Evolutionary conservation across 37 sponge, comb jelly and placozoan species (phyloP), one percentile per base, ranked within the genome.

Genomic region (Eunapius fragilis): DNA sequence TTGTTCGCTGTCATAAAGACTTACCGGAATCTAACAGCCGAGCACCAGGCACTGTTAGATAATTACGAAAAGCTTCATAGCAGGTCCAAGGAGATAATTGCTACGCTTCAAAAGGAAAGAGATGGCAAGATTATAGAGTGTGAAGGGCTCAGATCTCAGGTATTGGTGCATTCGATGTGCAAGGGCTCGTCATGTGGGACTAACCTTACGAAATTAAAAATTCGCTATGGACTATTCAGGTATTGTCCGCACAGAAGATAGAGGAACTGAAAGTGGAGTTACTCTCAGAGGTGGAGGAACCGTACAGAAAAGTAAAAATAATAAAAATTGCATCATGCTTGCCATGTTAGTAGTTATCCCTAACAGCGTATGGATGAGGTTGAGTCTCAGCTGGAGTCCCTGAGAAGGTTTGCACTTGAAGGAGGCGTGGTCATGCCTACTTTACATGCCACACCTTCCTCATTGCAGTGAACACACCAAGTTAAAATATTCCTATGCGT

Each of bases 41-140:
- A 87, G 69, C 77, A 31, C 67, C 75, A 80, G 27, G 32, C 9
- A 0, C 69, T 87, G 72, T 25, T 70, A 2, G 91, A 87, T 34
- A 78, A 82, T 70, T 84, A 86, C 32, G 69, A 83, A 14, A 35
- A 35, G 11, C 79, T 93, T 69, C 74, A 82, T 25, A 37, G n/a
- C 14, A 79, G 79, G 28, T 93, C 88, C 24, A 85, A 93, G 36
- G 87, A 89, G 34, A 87, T 90, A 72, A 93, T 93, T 24, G 27
- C 80, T 4, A 74, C 73, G 17, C 76, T 93, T 25, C 94, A 93
- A 31, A 71, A 25, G 9, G 94, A 93, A 67, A 84, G 90, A 71
- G 94, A 93, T 34, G 74, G 48, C 17, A 87, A 79, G 50, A 93
- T 89, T 22, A 17, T 73, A 45, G 94, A 93, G 77, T 87, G 85